Percentiles rank a stretch among this genome's conserved stretches.
Evolutionary conservation across 2,113 vertebrate genomes (phyloP).

Genomic region (Cacatua alba): DNA sequence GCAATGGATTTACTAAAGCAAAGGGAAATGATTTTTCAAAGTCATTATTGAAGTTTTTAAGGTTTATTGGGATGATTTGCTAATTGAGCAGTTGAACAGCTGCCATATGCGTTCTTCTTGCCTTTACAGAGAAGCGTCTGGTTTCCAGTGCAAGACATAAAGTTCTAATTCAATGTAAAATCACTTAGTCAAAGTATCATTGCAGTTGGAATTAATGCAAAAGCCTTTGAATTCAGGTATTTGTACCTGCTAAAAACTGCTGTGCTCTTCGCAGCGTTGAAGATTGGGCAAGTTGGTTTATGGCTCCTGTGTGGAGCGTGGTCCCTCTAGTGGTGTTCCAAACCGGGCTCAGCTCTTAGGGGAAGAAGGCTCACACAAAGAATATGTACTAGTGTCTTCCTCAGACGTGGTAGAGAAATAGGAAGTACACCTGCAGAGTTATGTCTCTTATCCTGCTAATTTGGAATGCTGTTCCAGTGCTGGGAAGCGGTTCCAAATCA

Average conservation of each 20-base stretch:
- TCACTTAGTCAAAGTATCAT: accelerated
- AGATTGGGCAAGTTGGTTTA: not conserved
- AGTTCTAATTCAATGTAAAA: not conserved
- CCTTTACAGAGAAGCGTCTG: not conserved
- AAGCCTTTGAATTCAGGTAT: not conserved
- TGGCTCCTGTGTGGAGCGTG: not conserved
- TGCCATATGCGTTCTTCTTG: not conserved
- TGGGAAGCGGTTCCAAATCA: not conserved
- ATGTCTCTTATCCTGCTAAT: accelerated
- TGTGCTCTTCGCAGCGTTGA: not conserved
- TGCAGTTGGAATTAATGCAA: not conserved
- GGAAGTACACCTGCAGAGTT: accelerated
- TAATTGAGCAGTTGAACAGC: not conserved
- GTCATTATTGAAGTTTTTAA: not conserved
- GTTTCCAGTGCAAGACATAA: not conserved
- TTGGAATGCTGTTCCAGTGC: accelerated
- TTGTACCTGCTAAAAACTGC: not conserved
- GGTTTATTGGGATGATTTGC: not conserved
- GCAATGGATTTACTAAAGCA: not conserved
- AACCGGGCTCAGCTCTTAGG: accelerated
- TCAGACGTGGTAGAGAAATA: accelerated
- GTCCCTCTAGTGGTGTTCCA: conserved; percentile 67
- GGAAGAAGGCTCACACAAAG: not conserved
- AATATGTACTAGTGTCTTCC: not conserved
- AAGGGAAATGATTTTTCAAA: not conserved